phyloP scores from a whole-genome alignment of 2,113 vertebrate species.

The Phodopus roborovskii region DNA sequence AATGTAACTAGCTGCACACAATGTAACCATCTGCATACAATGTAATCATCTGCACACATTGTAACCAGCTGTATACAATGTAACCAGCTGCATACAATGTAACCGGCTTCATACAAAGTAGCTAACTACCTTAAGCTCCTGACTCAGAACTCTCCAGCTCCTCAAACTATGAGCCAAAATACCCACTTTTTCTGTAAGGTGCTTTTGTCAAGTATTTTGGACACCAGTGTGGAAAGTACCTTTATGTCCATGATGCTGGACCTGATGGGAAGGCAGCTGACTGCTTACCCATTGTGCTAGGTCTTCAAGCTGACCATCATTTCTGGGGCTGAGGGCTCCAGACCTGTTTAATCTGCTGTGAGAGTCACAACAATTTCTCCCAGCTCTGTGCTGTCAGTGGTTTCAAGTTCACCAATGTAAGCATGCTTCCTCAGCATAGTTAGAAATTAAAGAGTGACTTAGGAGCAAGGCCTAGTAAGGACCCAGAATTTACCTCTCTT shows the following conservation, averaged over 20 bases:
- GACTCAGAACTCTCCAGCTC: not conserved
- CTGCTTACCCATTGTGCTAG: too few species aligned
- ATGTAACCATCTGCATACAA: too few species aligned
- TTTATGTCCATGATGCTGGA: not conserved
- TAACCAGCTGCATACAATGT: not conserved
- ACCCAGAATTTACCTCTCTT: not conserved
- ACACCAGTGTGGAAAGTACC: too few species aligned
- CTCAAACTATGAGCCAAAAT: not conserved
- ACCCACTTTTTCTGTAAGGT: not conserved
- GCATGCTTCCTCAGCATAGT: not conserved
- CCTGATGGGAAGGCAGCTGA: too few species aligned
- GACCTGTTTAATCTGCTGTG: not conserved
- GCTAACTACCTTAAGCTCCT: not conserved
- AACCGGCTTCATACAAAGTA: not conserved
- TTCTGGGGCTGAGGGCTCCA: not conserved
- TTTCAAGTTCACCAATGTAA: not conserved
- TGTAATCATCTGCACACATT: too few species aligned
- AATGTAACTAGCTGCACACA: too few species aligned
- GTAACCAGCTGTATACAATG: not conserved
- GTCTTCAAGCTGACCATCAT: not conserved
- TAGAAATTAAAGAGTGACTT: not conserved
- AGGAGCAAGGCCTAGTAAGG: not conserved
- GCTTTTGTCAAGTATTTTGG: not conserved
- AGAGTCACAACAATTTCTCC: not conserved
- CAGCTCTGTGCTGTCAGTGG: not conserved